Conservation (phyloP, 1,140 invertebrate species). For the Anthonomus grandis region DNA sequence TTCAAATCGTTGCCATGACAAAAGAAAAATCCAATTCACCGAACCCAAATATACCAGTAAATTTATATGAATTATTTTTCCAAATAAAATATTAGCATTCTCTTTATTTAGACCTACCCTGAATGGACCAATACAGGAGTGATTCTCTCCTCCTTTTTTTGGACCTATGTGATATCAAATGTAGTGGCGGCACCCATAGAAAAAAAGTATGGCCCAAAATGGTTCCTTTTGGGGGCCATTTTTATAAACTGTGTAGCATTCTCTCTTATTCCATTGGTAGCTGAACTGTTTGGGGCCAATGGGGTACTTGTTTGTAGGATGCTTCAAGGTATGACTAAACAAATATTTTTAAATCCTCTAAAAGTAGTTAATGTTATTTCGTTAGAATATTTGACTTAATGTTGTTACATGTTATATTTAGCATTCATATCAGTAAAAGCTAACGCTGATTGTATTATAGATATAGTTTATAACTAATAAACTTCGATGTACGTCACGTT, state of each 20-base stretch:
- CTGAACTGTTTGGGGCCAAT: slow-evolving; percentile 19
- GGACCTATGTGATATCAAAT: slow-evolving; percentile 54
- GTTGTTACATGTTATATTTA: too few relatives aligned
- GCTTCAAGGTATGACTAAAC: slow-evolving; percentile 1
- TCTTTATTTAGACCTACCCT: slow-evolving; percentile 26
- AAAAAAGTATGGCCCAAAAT: slow-evolving; percentile 60
- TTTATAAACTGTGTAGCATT: slow-evolving; percentile 52
- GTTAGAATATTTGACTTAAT: too few relatives aligned
- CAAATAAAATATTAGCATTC: neutral
- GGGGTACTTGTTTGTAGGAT: slow-evolving; percentile 27
- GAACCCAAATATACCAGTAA: slow-evolving; percentile 20
- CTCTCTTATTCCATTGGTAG: slow-evolving; percentile 42
- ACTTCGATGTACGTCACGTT: too few relatives aligned
- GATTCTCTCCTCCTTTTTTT: slow-evolving; percentile 65
- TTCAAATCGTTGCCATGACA: slow-evolving; percentile 70
- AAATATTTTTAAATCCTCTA: too few relatives aligned
- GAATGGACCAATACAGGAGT: slow-evolving; percentile 10
- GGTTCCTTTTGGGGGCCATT: slow-evolving; percentile 59
- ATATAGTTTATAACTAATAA: too few relatives aligned
- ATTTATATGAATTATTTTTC: neutral
- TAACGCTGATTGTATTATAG: too few relatives aligned
- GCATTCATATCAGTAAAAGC: too few relatives aligned
- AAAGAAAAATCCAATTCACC: slow-evolving; percentile 20
- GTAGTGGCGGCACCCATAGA: slow-evolving; percentile 66
- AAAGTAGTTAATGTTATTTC: too few relatives aligned